These are phyloP conservation scores for Plagodis pulveraria DNA, from an alignment of 2,888 invertebrate genomes.

Conservation along the genomic window DNA sequence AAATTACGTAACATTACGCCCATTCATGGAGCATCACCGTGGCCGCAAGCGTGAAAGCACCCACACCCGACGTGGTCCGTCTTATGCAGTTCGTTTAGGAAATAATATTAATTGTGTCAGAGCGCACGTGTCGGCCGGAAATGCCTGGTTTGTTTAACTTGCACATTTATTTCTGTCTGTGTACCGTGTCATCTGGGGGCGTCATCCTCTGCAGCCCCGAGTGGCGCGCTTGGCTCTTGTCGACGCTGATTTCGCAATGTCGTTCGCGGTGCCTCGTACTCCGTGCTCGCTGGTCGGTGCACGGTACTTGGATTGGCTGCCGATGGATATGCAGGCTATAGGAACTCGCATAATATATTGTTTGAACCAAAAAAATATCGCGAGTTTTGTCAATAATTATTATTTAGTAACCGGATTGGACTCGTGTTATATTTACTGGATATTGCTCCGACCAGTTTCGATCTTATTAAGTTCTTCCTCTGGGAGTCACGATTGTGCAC, in stretches of 20 bases:
- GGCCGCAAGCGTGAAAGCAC: constrained; percentile 54
- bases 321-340: constrained; percentile 45
- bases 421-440: no score
- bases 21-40: constrained; percentile 67
- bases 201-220: constrained; percentile 69
- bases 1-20: constrained; percentile 71
- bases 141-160: constrained; percentile 79
- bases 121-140: constrained; percentile 73
- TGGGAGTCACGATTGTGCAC: no score
- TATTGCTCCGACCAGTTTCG: no score
- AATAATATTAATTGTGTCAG: constrained; percentile 70
- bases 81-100: constrained; percentile 46
- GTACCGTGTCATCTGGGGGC: constrained; percentile 74
- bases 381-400: no score
- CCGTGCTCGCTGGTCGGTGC: constrained; percentile 40
- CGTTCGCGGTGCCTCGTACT: constrained; percentile 16
- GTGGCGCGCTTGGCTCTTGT: constrained; percentile 66
- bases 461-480: no score
- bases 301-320: constrained; percentile 43
- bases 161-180: constrained; percentile 79
- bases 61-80: constrained; percentile 33
- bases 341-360: no score
- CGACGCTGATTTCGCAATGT: constrained; percentile 68
- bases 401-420: no score
- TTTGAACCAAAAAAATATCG: no score